Percentiles rank a stretch among this genome's conserved stretches.
phyloP scores from a whole-genome alignment of 2,888 invertebrate genomes.

The Unio pictorum region DNA sequence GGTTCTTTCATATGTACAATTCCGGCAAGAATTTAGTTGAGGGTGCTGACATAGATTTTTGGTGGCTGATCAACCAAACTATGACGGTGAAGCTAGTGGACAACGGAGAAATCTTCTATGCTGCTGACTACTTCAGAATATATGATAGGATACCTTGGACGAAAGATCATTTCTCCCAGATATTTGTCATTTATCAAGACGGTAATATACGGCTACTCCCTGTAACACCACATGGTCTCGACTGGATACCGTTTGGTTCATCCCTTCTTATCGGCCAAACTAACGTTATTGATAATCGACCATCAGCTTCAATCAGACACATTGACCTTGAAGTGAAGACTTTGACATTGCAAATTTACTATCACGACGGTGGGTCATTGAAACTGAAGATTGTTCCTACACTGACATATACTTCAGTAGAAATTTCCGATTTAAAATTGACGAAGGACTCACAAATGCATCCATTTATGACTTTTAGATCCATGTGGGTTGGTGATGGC shows the following conservation, averaged over 20 bases:
- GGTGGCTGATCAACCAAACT: conserved; percentile 29
- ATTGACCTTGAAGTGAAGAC: conserved; percentile 16
- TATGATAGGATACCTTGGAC: conserved; percentile 32
- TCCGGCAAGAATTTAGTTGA: background rate
- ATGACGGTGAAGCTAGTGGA: conserved; percentile 32
- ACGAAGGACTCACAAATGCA: conserved; percentile 2
- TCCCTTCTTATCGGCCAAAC: conserved; percentile 42
- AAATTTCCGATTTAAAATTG: conserved; percentile 15
- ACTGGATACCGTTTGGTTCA: conserved; percentile 47
- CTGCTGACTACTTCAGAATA: conserved; percentile 31
- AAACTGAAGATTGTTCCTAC: conserved; percentile 14
- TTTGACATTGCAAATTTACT: conserved; percentile 12
- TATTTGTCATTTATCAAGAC: conserved; percentile 42
- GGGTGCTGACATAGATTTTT: conserved; percentile 22
- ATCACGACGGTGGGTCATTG: conserved; percentile 20
- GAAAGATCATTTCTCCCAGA: conserved; percentile 28
- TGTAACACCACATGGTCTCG: conserved; percentile 27
- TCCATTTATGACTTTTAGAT: conserved; percentile 28
- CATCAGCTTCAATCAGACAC: conserved; percentile 26
- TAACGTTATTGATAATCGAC: conserved; percentile 13
- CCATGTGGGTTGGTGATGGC: conserved; percentile 38
- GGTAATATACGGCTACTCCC: conserved; percentile 36
- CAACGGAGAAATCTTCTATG: conserved; percentile 14
- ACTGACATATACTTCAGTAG: conserved; percentile 9
- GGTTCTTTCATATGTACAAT: no score